phyloP scores from a whole-genome alignment of 2,113 vertebrate species.

The Albula glossodonta region DNA sequence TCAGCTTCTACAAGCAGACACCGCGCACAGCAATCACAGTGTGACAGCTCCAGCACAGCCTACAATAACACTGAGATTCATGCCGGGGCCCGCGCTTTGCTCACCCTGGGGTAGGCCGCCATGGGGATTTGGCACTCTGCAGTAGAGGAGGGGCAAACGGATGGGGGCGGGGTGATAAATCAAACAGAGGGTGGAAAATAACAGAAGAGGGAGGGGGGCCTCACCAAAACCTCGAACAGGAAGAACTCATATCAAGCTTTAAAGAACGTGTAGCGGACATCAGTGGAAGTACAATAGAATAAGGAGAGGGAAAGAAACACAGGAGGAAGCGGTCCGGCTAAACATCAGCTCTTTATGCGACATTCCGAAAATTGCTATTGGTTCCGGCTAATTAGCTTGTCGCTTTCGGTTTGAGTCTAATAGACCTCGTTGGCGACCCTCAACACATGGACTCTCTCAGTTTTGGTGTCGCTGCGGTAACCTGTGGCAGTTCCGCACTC shows the following conservation, averaged over 20 bases:
- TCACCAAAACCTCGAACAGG: background rate
- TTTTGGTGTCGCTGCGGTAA: background rate
- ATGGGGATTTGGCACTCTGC: background rate
- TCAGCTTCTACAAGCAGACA: conserved; percentile 29
- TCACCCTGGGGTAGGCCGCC: background rate
- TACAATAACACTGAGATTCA: conserved; percentile 24
- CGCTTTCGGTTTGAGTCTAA: conserved; percentile 41
- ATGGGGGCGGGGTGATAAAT: background rate
- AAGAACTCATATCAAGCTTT: background rate
- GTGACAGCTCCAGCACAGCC: conserved; percentile 29
- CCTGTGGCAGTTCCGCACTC: background rate
- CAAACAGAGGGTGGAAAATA: background rate
- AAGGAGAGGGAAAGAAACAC: background rate
- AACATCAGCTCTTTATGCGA: conserved; percentile 34
- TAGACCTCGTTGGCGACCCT: conserved; percentile 25
- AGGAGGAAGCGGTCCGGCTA: conserved; percentile 16
- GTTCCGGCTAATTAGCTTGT: conserved; percentile 47
- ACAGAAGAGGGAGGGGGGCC: background rate
- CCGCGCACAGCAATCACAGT: conserved; percentile 17
- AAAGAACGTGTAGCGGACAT: background rate
- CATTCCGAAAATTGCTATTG: conserved; percentile 49
- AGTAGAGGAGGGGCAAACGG: background rate
- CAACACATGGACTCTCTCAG: background rate
- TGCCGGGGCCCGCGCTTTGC: background rate
- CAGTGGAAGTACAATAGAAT: background rate